phyloP scores from a whole-genome alignment of 2,113 vertebrate species.

The Laterallus jamaicensis region DNA sequence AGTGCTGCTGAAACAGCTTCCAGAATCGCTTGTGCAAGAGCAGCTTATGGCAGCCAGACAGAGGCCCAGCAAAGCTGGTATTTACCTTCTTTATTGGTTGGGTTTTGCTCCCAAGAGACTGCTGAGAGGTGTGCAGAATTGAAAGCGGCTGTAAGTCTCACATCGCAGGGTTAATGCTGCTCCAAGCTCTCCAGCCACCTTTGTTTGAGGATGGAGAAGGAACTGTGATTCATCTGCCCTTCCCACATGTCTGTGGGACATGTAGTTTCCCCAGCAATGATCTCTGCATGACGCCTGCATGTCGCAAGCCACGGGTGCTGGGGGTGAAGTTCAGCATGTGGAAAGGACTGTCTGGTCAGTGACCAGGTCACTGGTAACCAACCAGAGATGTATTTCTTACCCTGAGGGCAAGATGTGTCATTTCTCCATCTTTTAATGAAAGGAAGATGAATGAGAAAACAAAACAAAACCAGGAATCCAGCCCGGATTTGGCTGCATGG shows the following conservation, averaged over 20 bases:
- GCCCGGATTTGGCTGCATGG: not conserved
- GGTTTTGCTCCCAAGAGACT: not conserved
- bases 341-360: not conserved
- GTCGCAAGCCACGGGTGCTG: not conserved
- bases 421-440: not conserved
- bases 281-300: not conserved
- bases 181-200: not conserved
- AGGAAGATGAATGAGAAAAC: not conserved
- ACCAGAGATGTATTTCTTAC: not conserved
- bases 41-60: not conserved
- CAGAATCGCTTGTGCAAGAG: not conserved
- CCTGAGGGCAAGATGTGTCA: not conserved
- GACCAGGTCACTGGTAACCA: not conserved
- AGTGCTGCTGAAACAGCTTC: not conserved
- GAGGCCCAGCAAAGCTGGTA: not conserved
- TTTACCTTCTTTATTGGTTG: not conserved
- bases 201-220: not conserved
- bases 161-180: accelerated
- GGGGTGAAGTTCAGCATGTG: not conserved
- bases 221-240: not conserved
- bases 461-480: not conserved
- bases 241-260: accelerated
- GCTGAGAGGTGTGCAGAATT: not conserved
- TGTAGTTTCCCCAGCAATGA: not conserved
- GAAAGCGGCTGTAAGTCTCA: not conserved